Percentiles rank a stretch among this genome's conserved stretches.
These are phyloP conservation scores for Delichon dasypus DNA, from an alignment of 2,797 vertebrate species.

Conservation along the genomic window DNA sequence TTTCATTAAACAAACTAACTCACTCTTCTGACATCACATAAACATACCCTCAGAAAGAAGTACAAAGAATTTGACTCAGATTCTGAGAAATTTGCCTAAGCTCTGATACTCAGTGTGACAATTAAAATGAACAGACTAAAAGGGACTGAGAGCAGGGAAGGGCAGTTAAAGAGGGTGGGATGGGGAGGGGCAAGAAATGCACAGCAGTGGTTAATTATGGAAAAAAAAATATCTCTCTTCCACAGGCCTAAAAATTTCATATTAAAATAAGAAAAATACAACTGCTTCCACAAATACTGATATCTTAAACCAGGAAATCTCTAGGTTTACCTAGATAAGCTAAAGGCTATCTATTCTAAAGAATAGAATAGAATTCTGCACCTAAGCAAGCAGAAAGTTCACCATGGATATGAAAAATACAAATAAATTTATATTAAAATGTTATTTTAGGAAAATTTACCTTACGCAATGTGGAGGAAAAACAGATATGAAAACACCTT, in stretches of 20 bases:
- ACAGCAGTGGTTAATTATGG: background rate
- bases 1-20: conserved; percentile 5
- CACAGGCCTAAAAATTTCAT: background rate
- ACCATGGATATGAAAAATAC: background rate
- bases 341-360: background rate
- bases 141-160: background rate
- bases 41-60: background rate
- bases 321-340: background rate
- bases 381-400: background rate
- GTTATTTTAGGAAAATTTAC: background rate
- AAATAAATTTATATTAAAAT: background rate
- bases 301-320: background rate
- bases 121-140: background rate
- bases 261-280: background rate
- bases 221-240: background rate
- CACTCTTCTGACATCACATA: background rate
- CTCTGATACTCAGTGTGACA: background rate
- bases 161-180: background rate
- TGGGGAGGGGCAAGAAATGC: background rate
- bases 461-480: background rate
- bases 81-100: background rate
- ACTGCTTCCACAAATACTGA: background rate
- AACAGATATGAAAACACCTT: background rate
- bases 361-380: background rate
- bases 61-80: background rate